Evolutionary conservation across 2,888 invertebrate species (phyloP), one percentile per base, ranked within the genome.

Genomic region (Biston stratarius): DNA sequence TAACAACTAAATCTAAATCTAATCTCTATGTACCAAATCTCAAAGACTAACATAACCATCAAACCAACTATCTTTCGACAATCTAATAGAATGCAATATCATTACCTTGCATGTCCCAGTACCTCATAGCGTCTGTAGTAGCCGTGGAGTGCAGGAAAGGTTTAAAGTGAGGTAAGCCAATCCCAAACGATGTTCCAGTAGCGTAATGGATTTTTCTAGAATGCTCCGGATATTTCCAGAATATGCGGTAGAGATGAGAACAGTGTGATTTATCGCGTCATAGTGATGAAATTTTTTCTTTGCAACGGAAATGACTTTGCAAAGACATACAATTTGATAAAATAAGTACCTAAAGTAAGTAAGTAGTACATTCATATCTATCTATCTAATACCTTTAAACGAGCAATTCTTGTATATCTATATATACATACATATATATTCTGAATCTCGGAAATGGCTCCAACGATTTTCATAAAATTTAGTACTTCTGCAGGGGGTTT

Each of bases 81-180:
- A 42, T 55, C 33, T 55, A 6, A 55, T 5, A 55, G 55, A 14
- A 44, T 52, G 56, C 48, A 42, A 42, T 44, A 49, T 33, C 44
- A 45, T 55, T 63, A 61, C 52, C 60, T 52, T 45, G 15, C 61
- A 24, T 60, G 52, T 67, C 60, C 68, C 60, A 48, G 48, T 59
- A 60, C 62, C 51, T 56, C 51, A 44, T 45, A 15, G 61, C 71
- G 69, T 78, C 70, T 79, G 72, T 71, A 73, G 73, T 24, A 42
- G 33, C 52, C 38, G 42, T 42, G 33, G 55, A 55, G 42, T 55
- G 55, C 55, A 55, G 55, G 55, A 55, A 55, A 55, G 55, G 80
- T 80, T 82, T 83, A 80, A 82, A 86, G 82, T 78, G 83, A 83
- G 77, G 79, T 75, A 74, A 85, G 86, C 86, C 86, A 87, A 86